Evolutionary conservation across 2,888 invertebrate species (phyloP).

Genomic region (Scaptomyza caliginosa): DNA sequence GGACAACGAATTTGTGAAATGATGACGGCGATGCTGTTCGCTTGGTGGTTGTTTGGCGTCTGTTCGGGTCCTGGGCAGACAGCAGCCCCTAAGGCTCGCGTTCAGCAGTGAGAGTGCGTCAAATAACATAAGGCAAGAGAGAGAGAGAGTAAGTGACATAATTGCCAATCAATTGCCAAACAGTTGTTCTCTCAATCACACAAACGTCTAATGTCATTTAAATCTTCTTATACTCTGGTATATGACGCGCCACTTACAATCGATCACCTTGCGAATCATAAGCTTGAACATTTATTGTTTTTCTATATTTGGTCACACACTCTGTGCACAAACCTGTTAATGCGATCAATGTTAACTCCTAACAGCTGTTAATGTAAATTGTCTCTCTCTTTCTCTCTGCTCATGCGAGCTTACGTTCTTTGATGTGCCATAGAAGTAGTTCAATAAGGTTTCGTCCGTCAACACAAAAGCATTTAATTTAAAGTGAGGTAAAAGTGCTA

Average conservation of each 20-base stretch:
- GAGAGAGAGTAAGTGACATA: conserved; percentile 21
- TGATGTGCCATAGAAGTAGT: conserved; percentile 8
- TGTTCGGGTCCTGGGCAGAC: conserved; percentile 49
- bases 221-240: not conserved
- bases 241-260: not conserved
- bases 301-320: conserved; percentile 34
- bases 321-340: conserved; percentile 19
- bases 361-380: conserved; percentile 22
- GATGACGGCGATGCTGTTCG: conserved; percentile 50
- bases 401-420: conserved; percentile 44
- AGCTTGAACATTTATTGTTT: not conserved
- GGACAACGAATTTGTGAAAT: conserved; percentile 8
- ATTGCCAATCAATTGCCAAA: not conserved
- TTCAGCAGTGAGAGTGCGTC: conserved; percentile 34
- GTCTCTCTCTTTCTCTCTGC: conserved; percentile 16
- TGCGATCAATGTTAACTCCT: conserved; percentile 29
- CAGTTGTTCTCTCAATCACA: conserved; percentile 9
- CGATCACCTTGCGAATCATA: not conserved
- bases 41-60: conserved; percentile 67
- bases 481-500: conserved; percentile 4
- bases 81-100: conserved; percentile 22
- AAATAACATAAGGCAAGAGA: conserved; percentile 22
- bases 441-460: conserved; percentile 28
- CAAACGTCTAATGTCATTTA: not conserved
- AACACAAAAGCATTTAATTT: conserved; percentile 5